These are phyloP conservation scores for Brenthis daphne DNA, from an alignment of 2,888 invertebrate species.

Conservation along the genomic window DNA sequence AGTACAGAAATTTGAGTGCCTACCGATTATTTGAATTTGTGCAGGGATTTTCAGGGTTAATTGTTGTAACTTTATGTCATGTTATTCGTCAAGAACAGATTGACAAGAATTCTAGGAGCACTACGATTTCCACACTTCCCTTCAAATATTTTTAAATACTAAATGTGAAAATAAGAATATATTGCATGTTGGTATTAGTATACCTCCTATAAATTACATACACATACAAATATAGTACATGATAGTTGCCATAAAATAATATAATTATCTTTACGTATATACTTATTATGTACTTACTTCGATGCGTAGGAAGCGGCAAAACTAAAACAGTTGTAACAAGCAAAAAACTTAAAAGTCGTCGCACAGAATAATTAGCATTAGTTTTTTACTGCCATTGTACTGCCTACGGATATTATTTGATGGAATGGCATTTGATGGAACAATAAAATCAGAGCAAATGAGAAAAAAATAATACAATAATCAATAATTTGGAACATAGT, in stretches of 20 bases:
- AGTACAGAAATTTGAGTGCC: too few relatives aligned
- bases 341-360: background rate
- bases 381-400: background rate
- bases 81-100: too few relatives aligned
- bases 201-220: background rate
- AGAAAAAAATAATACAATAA: background rate
- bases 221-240: background rate
- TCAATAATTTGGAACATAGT: too few relatives aligned
- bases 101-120: too few relatives aligned
- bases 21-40: too few relatives aligned
- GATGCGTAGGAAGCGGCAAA: background rate
- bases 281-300: background rate
- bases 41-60: too few relatives aligned
- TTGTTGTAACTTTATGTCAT: too few relatives aligned
- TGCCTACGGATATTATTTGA: background rate
- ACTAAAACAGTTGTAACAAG: background rate
- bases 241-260: too few relatives aligned
- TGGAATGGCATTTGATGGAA: background rate
- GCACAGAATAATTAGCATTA: background rate
- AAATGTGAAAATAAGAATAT: too few relatives aligned
- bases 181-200: background rate
- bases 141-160: too few relatives aligned
- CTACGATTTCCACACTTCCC: too few relatives aligned
- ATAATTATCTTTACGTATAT: background rate
- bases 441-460: background rate